Percentiles rank a stretch among this genome's conserved stretches.
Evolutionary conservation across 2,113 vertebrate genomes (phyloP).

Genomic region (Todiramphus chloris): DNA sequence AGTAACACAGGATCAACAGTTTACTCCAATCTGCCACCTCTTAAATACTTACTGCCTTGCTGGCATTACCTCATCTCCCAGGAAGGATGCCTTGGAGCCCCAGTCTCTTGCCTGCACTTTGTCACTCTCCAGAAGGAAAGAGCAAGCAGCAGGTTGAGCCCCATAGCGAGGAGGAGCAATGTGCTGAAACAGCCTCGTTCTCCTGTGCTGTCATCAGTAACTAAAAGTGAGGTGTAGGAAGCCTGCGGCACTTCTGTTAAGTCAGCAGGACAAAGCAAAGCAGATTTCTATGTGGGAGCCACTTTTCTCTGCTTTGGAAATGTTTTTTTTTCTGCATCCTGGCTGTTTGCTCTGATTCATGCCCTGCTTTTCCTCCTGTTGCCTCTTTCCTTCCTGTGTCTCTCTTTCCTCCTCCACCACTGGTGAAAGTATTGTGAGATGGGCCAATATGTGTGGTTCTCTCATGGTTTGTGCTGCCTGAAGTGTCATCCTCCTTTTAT

Average conservation of each 20-base stretch:
- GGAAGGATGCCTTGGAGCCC: neutral
- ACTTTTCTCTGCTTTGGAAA: neutral
- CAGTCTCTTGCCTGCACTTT: neutral
- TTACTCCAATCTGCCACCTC: neutral
- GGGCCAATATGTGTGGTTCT: neutral
- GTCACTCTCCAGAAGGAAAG: neutral
- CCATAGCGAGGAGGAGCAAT: neutral
- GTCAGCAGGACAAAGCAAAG: neutral
- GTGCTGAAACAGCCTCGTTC: neutral
- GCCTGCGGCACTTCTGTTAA: neutral
- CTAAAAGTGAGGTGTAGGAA: neutral
- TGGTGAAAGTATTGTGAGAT: neutral
- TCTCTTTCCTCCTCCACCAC: neutral
- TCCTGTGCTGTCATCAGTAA: neutral
- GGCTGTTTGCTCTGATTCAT: neutral
- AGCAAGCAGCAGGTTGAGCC: neutral
- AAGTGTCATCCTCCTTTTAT: slow-evolving; percentile 4
- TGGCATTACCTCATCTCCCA: neutral
- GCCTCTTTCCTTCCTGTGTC: neutral
- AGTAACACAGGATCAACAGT: neutral
- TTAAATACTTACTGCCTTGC: neutral
- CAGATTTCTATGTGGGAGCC: neutral
- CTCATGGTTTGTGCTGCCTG: neutral
- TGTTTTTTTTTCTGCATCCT: neutral
- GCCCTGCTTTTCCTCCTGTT: neutral